Base-by-base conservation (phyloP, 2,797 vertebrate genomes). In the Enoplosus armatus region DNA sequence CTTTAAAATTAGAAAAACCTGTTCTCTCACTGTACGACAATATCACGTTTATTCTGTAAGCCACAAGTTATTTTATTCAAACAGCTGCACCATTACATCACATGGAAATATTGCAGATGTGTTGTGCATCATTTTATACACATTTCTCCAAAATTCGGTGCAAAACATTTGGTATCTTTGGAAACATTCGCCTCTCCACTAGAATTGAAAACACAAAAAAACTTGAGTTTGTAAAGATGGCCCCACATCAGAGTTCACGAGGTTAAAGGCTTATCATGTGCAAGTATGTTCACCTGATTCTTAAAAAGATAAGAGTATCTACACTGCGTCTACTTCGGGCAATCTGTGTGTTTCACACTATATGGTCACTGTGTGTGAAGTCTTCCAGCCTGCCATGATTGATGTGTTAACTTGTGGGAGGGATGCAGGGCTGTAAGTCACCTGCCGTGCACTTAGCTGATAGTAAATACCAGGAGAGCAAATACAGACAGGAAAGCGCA, bases 381-480 rank as follows among this genome's bases (percentile, higher is more conserved):
- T 74, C 83, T 82, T 74, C 54, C 64, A 75, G 79, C 66, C 80
- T 22, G 72, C 75, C 27, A 37, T 89, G 89, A 92, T 75, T 82
- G 87, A 89, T 92, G 80, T 72, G 64, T 82, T 87, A 78, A 91
- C 88, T 81, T 84, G 72, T 77, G 72, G 68, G 33, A 2, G 58
- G 64, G 73, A 26, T 71, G 63, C 66, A 31, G 85, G 73, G 86
- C 74, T 77, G 53, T 77, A 88, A 87, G 86, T 91, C 86, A 86
- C 55, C 82, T 41, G 43, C 69, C 11, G 20, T 71, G 80, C 90
- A 72, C 86, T 74, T 82, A 78, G 90, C 83, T 82, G 91, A 90
- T 88, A 84, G 85, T 89, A 88, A 89, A 92, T 90, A 87, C 84
- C 84, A 85, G 62, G 31, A 84, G 85, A 85, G 85, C 84, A 87